A percentile compares a stretch with the other conserved stretches of the same genome.
Evolutionary conservation across 2,888 invertebrate species (phyloP).

Genomic region (Chesias legatella): DNA sequence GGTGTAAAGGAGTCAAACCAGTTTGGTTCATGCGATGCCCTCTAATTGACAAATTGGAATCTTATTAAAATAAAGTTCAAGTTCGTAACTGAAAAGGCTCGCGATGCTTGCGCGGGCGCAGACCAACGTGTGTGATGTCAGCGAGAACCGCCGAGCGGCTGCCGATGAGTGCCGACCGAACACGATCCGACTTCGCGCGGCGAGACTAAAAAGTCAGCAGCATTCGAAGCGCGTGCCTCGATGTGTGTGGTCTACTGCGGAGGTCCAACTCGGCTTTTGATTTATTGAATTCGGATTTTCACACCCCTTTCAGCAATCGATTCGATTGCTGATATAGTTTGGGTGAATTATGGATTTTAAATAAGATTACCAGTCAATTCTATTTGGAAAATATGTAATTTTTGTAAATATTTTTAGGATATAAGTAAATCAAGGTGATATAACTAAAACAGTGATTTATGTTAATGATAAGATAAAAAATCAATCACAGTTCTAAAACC

Average conservation of each 20-base stretch:
- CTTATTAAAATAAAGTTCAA: constrained; percentile 83
- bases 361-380: constrained; percentile 17
- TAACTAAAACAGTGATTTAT: background rate
- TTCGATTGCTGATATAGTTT: constrained; percentile 32
- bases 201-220: constrained; percentile 73
- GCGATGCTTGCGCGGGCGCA: constrained; percentile 42
- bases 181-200: constrained; percentile 58
- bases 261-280: constrained; percentile 72
- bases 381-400: no score
- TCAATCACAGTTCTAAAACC: background rate
- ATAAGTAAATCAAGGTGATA: background rate
- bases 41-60: constrained; percentile 87
- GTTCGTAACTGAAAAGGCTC: constrained; percentile 60
- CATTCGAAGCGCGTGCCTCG: constrained; percentile 87
- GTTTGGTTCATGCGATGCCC: constrained; percentile 74
- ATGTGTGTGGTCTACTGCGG: constrained; percentile 85
- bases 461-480: no score
- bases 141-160: constrained; percentile 61
- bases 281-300: constrained; percentile 73
- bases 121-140: constrained; percentile 58
- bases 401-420: no score
- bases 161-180: constrained; percentile 65
- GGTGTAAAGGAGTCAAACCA: constrained; percentile 75
- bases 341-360: constrained; percentile 20
- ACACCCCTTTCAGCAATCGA: constrained; percentile 57